Evolutionary conservation across 1,140 invertebrate genomes (phyloP).

Genomic region (Drosophila albomicans): DNA sequence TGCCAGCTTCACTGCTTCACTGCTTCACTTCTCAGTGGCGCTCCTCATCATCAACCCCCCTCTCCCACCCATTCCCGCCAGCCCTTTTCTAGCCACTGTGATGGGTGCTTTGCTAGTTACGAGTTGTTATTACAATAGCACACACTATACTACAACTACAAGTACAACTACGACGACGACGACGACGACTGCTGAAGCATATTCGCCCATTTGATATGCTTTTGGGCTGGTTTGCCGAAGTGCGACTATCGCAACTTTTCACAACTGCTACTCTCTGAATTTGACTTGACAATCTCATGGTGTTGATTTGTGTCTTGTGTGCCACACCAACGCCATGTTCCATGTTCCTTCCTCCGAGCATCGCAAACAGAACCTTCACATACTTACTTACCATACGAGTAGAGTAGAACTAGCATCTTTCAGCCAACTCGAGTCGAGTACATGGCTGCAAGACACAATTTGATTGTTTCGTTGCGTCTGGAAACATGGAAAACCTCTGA

Average conservation of each 20-base stretch:
- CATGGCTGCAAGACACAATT: conserved; percentile 1
- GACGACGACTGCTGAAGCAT: neutral
- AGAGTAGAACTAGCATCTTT: conserved; percentile 4
- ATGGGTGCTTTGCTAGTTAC: conserved; percentile 35
- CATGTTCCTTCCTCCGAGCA: conserved; percentile 12
- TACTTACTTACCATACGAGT: neutral
- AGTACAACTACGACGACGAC: too few species aligned
- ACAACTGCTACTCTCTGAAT: conserved; percentile 54
- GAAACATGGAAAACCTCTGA: conserved; percentile 4
- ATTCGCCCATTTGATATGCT: conserved; percentile 38
- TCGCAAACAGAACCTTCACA: conserved; percentile 13
- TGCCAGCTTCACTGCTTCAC: conserved; percentile 19
- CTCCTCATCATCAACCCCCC: neutral
- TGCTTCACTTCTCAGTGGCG: conserved; percentile 12
- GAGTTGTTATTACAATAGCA: conserved; percentile 48
- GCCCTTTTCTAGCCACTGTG: neutral
- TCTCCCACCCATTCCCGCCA: neutral
- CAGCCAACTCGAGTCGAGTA: neutral
- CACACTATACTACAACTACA: conserved; percentile 21
- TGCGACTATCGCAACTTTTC: conserved; percentile 58
- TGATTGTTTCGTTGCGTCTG: conserved; percentile 9
- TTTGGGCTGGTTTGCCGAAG: conserved; percentile 19
- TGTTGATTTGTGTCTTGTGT: conserved; percentile 60
- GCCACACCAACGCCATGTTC: conserved; percentile 61
- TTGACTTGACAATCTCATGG: conserved; percentile 62